Percentiles rank a stretch among this genome's conserved stretches.
These are phyloP conservation scores for Troides oblongomaculatus DNA, from an alignment of 2,888 invertebrate species.

Conservation along the genomic window DNA sequence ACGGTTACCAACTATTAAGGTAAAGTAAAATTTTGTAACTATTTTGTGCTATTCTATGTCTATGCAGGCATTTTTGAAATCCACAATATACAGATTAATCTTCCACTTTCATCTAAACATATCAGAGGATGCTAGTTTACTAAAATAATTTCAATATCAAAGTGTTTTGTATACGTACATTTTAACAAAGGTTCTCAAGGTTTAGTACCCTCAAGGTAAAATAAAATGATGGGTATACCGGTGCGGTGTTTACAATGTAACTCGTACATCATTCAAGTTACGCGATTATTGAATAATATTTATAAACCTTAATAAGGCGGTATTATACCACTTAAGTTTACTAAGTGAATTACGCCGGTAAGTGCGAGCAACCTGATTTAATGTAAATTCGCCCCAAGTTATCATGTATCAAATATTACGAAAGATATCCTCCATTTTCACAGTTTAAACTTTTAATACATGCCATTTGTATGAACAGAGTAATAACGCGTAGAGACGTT, in stretches of 20 bases:
- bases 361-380: slow-evolving; percentile 63
- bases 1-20: too few species aligned
- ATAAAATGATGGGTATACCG: slow-evolving; percentile 12
- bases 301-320: slow-evolving; percentile 55
- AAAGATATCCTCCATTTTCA: slow-evolving; percentile 53
- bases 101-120: too few species aligned
- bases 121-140: not conserved
- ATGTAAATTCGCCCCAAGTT: slow-evolving; percentile 69
- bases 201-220: not conserved
- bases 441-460: slow-evolving; percentile 67
- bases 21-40: too few species aligned
- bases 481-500: slow-evolving; percentile 40
- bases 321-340: slow-evolving; percentile 55
- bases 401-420: slow-evolving; percentile 68
- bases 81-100: too few species aligned
- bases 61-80: too few species aligned
- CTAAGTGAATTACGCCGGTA: slow-evolving; percentile 60
- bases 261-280: slow-evolving; percentile 27
- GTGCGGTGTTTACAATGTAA: slow-evolving; percentile 18
- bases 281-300: slow-evolving; percentile 52
- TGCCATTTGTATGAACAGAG: slow-evolving; percentile 58
- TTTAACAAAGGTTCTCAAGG: not conserved
- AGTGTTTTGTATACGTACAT: not conserved
- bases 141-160: not conserved
- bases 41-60: too few species aligned